Conservation (phyloP, 1,140 invertebrate species). For the Eciton burchellii region DNA sequence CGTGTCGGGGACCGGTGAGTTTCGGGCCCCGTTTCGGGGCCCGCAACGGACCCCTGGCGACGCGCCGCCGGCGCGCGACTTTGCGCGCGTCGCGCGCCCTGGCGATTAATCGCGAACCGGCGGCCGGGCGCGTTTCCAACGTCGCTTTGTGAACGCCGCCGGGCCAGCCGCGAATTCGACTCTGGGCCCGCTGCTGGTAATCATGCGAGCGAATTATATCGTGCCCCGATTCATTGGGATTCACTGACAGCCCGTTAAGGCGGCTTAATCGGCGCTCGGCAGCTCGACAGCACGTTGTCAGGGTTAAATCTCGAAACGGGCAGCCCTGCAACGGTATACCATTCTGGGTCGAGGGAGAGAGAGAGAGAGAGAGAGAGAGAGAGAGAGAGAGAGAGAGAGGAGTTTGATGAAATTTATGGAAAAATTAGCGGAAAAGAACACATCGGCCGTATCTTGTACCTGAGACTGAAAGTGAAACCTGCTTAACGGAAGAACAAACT, state of each 20-base stretch:
- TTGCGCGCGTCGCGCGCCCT: not conserved
- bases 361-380: too few species aligned
- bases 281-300: not conserved
- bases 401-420: too few species aligned
- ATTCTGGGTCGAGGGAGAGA: too few species aligned
- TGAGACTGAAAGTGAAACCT: too few species aligned
- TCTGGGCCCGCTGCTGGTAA: conserved; percentile 23
- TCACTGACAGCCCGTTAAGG: conserved; percentile 8
- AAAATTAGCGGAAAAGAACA: too few species aligned
- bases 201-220: conserved; percentile 27
- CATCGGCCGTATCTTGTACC: too few species aligned
- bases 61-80: not conserved
- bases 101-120: conserved; percentile 33
- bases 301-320: conserved; percentile 1
- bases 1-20: conserved; percentile 63
- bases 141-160: conserved; percentile 27
- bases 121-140: not conserved
- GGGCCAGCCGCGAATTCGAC: conserved; percentile 16
- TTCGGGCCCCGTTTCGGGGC: conserved; percentile 28
- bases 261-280: not conserved
- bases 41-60: not conserved
- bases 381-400: too few species aligned
- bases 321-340: too few species aligned
- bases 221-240: conserved; percentile 25
- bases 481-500: too few species aligned